Base-by-base conservation (phyloP, 2,113 vertebrate genomes). In the Nesospiza acunhae region DNA sequence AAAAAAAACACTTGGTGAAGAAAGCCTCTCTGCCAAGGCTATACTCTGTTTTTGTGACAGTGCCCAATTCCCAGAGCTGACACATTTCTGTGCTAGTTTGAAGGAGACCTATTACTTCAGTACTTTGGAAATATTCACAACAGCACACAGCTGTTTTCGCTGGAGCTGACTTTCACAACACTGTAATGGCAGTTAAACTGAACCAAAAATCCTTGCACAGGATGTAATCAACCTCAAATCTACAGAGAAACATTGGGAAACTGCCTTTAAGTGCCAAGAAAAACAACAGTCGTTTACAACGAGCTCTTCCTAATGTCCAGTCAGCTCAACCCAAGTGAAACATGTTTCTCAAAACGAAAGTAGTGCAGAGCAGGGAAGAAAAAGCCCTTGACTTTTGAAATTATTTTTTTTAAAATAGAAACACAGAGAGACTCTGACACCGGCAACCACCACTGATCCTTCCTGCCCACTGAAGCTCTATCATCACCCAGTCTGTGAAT, bases 161-260 rank as follows among this genome's bases (percentile, higher is more conserved):
- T 59, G 72, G 83, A 73, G n/a, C 87, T 6, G 73, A 24, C 84
- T 96, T 98, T 87, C 91, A 89, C 84, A 96, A 96, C 90, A 70
- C 68, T 87, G 78, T 28, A 83, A 76, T 49, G 90, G 95, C 96
- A 94, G 93, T 90, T 95, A 96, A 95, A 84, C 77, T 76, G 78
- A 58, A 93, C 80, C 84, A 84, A 86, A 97, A 97, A 97, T 96
- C 95, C 95, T 92, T 87, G 84, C 93, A 96, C 97, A 97, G 97
- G 96, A 98, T 98, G 97, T 97, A 97, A 98, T 97, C 97, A 96
- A 84, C 97, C 96, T 97, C 96, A 52, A 58, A 94, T 96, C 94
- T 96, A 52, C 97, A 90, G 97, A 97, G 97, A 97, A 94, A 91
- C 78, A 62, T 90, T 97, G 96, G 91, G 96, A 97, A 97, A 97